A percentile compares a stretch with the other conserved stretches of the same genome.
phyloP scores from a whole-genome alignment of 2,797 vertebrate species.

The Phataginus tricuspis region DNA sequence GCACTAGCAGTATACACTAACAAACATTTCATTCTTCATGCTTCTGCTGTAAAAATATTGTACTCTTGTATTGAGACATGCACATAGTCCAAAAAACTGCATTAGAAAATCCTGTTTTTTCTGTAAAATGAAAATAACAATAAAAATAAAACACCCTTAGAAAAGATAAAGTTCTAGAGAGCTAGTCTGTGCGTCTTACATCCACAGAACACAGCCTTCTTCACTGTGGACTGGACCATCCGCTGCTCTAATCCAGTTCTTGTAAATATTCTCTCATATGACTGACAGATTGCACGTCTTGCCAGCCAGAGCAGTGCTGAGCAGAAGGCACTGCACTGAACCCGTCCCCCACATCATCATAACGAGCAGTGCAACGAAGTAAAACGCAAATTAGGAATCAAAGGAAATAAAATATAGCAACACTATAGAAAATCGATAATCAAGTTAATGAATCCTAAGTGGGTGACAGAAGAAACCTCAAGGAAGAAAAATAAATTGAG shows the following conservation, averaged over 20 bases:
- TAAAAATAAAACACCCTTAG: neutral
- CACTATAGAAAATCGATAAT: slow-evolving; percentile 82
- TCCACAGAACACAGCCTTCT: slow-evolving; percentile 71
- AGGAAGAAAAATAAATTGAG: neutral
- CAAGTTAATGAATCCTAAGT: slow-evolving; percentile 80
- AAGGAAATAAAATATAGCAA: slow-evolving; percentile 85
- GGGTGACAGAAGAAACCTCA: slow-evolving; percentile 29
- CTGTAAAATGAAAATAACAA: neutral
- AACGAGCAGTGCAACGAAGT: slow-evolving; percentile 82
- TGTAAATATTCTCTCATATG: slow-evolving; percentile 85
- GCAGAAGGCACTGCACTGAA: slow-evolving; percentile 87
- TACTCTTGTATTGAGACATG: neutral
- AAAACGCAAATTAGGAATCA: slow-evolving; percentile 80
- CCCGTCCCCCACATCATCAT: slow-evolving; percentile 86
- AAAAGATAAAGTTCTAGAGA: neutral
- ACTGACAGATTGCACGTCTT: slow-evolving; percentile 88
- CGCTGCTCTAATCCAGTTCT: slow-evolving; percentile 87
- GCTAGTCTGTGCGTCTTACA: neutral
- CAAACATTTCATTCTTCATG: neutral
- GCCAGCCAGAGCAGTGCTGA: slow-evolving; percentile 91
- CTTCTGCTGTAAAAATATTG: neutral
- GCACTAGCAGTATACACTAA: slow-evolving; percentile 67
- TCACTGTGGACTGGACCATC: slow-evolving; percentile 72
- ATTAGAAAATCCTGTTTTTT: neutral
- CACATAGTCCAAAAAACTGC: neutral